A percentile compares a stretch with the other conserved stretches of the same genome.
Evolutionary conservation across 2,797 vertebrate genomes (phyloP).

Genomic region (Pangasius sanitwongsei): DNA sequence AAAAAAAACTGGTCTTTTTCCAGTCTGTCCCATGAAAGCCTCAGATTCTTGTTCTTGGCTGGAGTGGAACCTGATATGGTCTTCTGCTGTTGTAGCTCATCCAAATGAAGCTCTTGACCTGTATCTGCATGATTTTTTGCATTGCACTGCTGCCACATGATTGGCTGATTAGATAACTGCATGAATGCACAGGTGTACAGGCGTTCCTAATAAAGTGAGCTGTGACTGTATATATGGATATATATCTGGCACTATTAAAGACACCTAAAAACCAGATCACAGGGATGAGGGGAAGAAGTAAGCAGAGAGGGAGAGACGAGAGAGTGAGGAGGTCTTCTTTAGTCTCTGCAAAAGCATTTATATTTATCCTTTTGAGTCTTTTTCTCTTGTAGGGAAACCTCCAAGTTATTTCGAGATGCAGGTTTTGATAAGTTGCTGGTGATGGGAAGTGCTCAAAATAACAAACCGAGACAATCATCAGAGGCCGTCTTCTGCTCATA

Average conservation of each 20-base stretch:
- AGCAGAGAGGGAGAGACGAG: background rate
- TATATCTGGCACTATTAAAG: background rate
- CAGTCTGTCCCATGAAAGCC: too few relatives aligned
- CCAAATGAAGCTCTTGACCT: background rate
- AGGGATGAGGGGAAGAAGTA: background rate
- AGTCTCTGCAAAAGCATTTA: background rate
- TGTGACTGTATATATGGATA: background rate
- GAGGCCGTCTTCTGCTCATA: slow-evolving; percentile 22
- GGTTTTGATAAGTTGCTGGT: slow-evolving; percentile 24
- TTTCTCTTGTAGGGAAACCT: background rate
- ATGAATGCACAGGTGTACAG: background rate
- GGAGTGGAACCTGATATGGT: too few relatives aligned
- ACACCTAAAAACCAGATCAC: background rate
- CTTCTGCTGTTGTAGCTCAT: too few relatives aligned
- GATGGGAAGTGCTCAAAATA: background rate
- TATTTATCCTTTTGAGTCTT: background rate
- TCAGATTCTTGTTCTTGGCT: too few relatives aligned
- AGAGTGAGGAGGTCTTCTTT: background rate
- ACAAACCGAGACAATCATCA: slow-evolving; percentile 21
- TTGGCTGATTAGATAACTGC: background rate
- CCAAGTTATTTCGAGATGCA: background rate
- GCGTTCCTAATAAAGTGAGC: background rate
- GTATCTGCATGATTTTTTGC: background rate
- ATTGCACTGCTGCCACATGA: background rate
- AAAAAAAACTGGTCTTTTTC: too few relatives aligned